Base-by-base conservation (phyloP, 2,888 invertebrate genomes). In the Callyntrura sp. region DNA sequence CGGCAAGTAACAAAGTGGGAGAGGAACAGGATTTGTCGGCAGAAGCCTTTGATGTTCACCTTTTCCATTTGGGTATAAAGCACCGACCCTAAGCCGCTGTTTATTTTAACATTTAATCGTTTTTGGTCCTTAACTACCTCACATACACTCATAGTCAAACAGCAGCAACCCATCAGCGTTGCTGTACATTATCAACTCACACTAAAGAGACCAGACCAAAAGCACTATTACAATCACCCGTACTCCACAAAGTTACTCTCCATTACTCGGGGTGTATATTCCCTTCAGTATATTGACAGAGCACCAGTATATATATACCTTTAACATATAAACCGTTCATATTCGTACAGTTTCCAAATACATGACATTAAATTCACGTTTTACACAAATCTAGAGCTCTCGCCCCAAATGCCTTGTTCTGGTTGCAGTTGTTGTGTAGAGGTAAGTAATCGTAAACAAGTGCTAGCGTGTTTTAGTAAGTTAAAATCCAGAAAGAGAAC, bases 41-140 rank as follows among this genome's bases (percentile, higher is more conserved):
- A 91, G 86, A 88, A 88, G 91, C 91, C 93, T 92, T 93, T 93
- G 92, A 93, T 93, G 92, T 93, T 92, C 92, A 92, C 92, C 92
- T 93, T 93, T 92, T 92, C 92, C 92, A 91, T 92, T 91, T 92
- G 76, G 87, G 86, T 91, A 90, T 90, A 91, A 90, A 83, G 91
- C 90, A 90, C 90, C 89, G 90, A 91, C 91, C 88, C 85, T 81
- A 82, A 88, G 88, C 91, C 91, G 91, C 91, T 92, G 92, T 92
- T 93, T 92, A 92, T 92, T 93, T 93, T 92, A 92, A 91, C 91
- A 90, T 92, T 92, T 92, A 93, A 93, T 93, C 92, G 92, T 90
- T 91, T 92, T 90, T 89, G 91, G 88, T 91, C 90, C 91, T 91
- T 88, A 89, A 91, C 92, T 91, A 88, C 92, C 91, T 85, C 91